Percentiles rank a stretch among this genome's conserved stretches.
Conservation (phyloP, 1,140 invertebrate genomes). For the Bombus difficillimus region DNA sequence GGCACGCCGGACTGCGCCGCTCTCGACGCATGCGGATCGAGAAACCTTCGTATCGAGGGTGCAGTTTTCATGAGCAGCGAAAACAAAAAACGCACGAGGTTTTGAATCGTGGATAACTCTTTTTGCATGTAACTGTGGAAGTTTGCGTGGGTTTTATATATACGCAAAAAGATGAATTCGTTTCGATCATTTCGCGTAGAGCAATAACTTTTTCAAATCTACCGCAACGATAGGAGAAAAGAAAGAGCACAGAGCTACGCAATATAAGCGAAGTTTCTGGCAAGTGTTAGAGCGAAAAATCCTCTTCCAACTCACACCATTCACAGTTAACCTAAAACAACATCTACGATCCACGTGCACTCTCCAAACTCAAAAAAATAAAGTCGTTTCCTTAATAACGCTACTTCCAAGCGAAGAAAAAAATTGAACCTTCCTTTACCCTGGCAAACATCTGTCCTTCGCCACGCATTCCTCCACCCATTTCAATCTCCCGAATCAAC, state of each 20-base stretch:
- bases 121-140: not conserved
- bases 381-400: conserved; percentile 2
- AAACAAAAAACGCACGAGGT: not conserved
- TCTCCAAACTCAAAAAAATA: not conserved
- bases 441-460: conserved; percentile 7
- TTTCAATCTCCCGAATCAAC: not conserved
- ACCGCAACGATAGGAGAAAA: too few species aligned
- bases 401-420: not conserved
- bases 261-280: too few species aligned
- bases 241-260: too few species aligned
- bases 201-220: not conserved
- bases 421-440: not conserved
- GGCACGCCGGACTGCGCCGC: not conserved
- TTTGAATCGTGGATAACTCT: not conserved
- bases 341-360: not conserved
- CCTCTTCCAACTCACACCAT: not conserved
- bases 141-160: not conserved
- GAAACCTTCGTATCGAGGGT: not conserved
- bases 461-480: not conserved
- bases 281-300: too few species aligned
- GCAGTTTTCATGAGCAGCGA: not conserved
- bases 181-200: not conserved
- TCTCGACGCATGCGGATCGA: not conserved
- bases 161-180: not conserved
- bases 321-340: not conserved